Evolutionary conservation across 2,797 vertebrate genomes (phyloP).

Genomic region (Intellagama lesueurii): DNA sequence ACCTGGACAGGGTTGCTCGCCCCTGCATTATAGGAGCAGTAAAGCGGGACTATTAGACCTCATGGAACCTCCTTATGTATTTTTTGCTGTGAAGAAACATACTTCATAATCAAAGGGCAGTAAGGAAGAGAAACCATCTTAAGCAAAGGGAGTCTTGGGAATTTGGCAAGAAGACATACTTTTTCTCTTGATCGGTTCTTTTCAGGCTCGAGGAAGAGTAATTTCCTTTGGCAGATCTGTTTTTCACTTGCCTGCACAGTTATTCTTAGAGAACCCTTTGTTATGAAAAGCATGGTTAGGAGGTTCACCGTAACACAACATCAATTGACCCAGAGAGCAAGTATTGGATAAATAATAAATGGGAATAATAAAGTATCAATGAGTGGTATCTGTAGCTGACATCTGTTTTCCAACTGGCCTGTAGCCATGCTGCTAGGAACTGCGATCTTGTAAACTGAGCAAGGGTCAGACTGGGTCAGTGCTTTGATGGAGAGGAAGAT

Average conservation of each 20-base stretch:
- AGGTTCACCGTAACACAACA: slow-evolving; percentile 40
- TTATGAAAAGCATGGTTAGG: slow-evolving; percentile 38
- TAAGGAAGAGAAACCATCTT: not conserved
- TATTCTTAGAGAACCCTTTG: slow-evolving; percentile 33
- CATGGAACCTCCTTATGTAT: not conserved
- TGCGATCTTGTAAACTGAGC: slow-evolving; percentile 7
- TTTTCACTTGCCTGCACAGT: slow-evolving; percentile 20
- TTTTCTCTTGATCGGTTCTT: not conserved
- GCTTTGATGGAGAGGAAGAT: not conserved
- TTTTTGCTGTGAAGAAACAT: not conserved
- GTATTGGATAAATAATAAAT: slow-evolving; percentile 66
- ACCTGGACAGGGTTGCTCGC: not conserved
- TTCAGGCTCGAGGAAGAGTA: not conserved
- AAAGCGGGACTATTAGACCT: not conserved
- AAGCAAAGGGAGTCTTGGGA: not conserved
- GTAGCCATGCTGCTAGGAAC: slow-evolving; percentile 46
- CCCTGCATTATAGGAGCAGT: not conserved
- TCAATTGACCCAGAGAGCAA: not conserved
- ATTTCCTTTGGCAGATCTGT: not conserved
- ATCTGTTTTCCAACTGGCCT: slow-evolving; percentile 59
- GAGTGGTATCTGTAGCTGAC: slow-evolving; percentile 46
- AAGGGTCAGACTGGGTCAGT: slow-evolving; percentile 37
- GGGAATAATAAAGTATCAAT: slow-evolving; percentile 59
- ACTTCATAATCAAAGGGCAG: not conserved
- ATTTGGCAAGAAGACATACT: not conserved